These are phyloP conservation scores for Pseudachorutes palmiensis DNA, from an alignment of 1,140 invertebrate genomes.

Conservation along the genomic window DNA sequence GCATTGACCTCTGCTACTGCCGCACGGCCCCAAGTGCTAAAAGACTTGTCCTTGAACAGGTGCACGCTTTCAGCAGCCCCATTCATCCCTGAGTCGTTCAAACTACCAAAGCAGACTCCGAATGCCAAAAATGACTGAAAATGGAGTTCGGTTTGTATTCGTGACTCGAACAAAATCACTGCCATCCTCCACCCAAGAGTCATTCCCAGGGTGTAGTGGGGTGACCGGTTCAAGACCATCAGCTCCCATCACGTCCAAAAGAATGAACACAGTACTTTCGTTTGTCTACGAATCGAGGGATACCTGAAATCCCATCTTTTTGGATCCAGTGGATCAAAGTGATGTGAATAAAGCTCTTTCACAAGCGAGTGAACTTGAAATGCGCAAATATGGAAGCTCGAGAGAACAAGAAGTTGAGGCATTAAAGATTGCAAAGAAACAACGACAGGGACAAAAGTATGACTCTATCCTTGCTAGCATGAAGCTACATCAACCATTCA, in stretches of 20 bases:
- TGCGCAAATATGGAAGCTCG: background rate
- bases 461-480: background rate
- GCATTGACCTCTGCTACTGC: background rate
- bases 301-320: background rate
- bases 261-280: background rate
- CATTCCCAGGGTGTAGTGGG: background rate
- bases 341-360: background rate
- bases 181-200: background rate
- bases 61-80: background rate
- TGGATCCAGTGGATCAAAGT: background rate
- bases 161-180: background rate
- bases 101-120: background rate
- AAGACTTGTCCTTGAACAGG: background rate
- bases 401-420: background rate
- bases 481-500: background rate
- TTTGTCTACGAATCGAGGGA: background rate
- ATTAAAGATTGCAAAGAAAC: background rate
- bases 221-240: background rate
- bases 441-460: background rate
- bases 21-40: background rate
- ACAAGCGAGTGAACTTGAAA: background rate
- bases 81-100: background rate
- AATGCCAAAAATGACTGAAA: background rate
- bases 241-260: background rate
- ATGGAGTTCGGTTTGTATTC: background rate